These are phyloP conservation scores for Musca domestica DNA, from an alignment of 1,140 invertebrate species.

Conservation along the genomic window DNA sequence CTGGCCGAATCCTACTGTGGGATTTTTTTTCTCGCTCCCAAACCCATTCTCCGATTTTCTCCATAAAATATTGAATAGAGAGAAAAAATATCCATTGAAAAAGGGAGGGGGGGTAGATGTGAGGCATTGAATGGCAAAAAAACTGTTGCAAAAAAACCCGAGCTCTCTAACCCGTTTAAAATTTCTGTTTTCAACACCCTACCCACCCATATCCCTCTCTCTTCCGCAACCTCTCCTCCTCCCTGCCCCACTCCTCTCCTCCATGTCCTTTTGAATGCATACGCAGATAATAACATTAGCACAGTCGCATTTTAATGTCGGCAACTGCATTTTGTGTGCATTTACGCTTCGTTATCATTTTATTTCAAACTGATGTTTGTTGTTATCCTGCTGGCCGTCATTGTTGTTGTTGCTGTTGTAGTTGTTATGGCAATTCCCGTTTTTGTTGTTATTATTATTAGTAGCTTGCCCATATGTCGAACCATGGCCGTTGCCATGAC, in stretches of 20 bases:
- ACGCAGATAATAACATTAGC: conserved; percentile 14
- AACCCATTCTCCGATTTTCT: background rate
- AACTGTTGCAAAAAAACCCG: too few species aligned
- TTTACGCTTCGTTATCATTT: background rate
- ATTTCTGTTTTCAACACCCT: too few species aligned
- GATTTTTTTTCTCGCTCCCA: background rate
- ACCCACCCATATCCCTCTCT: background rate
- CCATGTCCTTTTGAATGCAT: background rate
- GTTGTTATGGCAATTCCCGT: too few species aligned
- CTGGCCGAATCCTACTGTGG: background rate
- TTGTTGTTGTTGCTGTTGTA: background rate
- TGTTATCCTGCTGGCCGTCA: too few species aligned
- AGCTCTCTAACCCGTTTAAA: too few species aligned
- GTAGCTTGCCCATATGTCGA: too few species aligned
- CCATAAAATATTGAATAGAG: background rate
- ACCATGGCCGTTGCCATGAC: too few species aligned
- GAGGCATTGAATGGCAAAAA: too few species aligned
- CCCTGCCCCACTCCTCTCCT: background rate
- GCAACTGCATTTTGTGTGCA: conserved; percentile 15
- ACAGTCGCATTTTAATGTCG: background rate
- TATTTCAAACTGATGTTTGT: background rate
- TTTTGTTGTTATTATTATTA: too few species aligned
- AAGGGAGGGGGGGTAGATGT: too few species aligned
- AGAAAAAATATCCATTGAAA: too few species aligned
- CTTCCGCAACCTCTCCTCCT: background rate